Evolutionary conservation across 2,113 vertebrate species (phyloP).

Genomic region (Nannobrachium achirus): DNA sequence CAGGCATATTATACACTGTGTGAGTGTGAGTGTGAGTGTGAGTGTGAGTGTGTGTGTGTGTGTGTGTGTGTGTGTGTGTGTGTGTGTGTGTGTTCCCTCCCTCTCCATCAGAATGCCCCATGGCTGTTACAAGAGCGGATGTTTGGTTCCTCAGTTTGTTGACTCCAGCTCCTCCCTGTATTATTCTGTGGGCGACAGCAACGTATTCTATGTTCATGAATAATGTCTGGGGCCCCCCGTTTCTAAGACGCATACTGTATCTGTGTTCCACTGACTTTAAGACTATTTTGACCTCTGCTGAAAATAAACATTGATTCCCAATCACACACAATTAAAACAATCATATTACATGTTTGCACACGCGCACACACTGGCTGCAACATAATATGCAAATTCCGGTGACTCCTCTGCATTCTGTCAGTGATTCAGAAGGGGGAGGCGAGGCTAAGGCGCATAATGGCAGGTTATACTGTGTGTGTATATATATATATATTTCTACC

Average conservation of each 20-base stretch:
- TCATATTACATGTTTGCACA: constrained; percentile 29
- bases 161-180: neutral
- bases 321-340: constrained; percentile 22
- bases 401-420: constrained; percentile 11
- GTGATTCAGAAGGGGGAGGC: constrained; percentile 9
- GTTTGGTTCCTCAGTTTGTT: constrained; percentile 14
- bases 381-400: constrained; percentile 49
- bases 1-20: constrained; percentile 22
- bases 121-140: constrained; percentile 10
- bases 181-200: neutral
- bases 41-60: no score
- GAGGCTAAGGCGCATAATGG: constrained; percentile 31
- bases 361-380: constrained; percentile 29
- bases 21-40: no score
- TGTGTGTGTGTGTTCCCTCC: constrained; percentile 2
- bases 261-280: constrained; percentile 5
- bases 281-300: constrained; percentile 3
- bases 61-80: neutral
- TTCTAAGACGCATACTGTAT: neutral
- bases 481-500: no score
- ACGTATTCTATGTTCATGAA: no score
- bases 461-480: constrained; percentile 14
- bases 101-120: neutral
- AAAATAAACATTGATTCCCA: constrained; percentile 11
- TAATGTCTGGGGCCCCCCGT: no score